Percentiles rank a stretch among this genome's conserved stretches.
These are phyloP conservation scores for Herminia tarsipennalis DNA, from an alignment of 2,888 invertebrate genomes.

Conservation along the genomic window DNA sequence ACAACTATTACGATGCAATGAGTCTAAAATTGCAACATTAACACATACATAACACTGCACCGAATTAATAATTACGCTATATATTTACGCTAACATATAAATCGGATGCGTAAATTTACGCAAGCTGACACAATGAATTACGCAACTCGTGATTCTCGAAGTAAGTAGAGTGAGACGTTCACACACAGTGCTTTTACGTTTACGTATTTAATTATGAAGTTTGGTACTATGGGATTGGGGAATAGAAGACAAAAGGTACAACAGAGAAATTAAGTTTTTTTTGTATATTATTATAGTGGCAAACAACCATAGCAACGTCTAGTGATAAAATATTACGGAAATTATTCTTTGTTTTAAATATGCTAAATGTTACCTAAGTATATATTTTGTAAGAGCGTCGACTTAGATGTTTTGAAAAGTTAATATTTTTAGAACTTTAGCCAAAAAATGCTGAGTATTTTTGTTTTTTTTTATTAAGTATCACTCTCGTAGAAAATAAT, in stretches of 20 bases:
- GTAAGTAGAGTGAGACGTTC: slow-evolving; percentile 73
- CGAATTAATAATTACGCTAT: slow-evolving; percentile 22
- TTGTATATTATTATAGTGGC: too few relatives aligned
- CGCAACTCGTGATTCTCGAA: slow-evolving; percentile 54
- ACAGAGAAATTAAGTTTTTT: too few relatives aligned
- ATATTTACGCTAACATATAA: slow-evolving; percentile 36
- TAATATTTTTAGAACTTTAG: too few relatives aligned
- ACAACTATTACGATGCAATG: slow-evolving; percentile 23
- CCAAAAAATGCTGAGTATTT: too few relatives aligned
- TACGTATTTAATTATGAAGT: slow-evolving; percentile 30
- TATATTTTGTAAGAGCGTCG: too few relatives aligned
- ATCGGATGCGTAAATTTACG: slow-evolving; percentile 42
- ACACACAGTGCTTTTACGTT: slow-evolving; percentile 56
- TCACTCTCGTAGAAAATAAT: too few relatives aligned
- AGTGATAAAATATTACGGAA: too few relatives aligned
- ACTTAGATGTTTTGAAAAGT: too few relatives aligned
- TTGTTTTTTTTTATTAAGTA: too few relatives aligned
- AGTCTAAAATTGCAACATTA: slow-evolving; percentile 25
- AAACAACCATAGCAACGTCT: too few relatives aligned
- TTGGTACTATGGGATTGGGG: background rate
- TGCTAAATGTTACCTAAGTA: too few relatives aligned
- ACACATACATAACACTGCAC: slow-evolving; percentile 19
- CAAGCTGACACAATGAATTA: slow-evolving; percentile 48
- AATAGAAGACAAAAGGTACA: background rate
- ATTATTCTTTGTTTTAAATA: too few relatives aligned